Base-by-base conservation (phyloP, 2,113 vertebrate genomes). In the Leiothrix lutea region DNA sequence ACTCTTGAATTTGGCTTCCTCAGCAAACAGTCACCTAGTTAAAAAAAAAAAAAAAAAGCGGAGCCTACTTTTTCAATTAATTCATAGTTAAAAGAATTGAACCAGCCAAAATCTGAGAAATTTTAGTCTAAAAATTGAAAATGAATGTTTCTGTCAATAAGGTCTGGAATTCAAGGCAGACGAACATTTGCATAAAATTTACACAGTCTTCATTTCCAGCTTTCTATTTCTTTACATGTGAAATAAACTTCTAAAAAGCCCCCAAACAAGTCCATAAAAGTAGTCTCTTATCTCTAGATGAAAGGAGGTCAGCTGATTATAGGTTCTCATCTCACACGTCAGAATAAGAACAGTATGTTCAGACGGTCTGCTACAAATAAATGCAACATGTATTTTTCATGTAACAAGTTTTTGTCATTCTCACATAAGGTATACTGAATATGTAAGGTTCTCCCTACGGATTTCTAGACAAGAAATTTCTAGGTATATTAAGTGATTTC, bases 381-480 rank as follows among this genome's bases (percentile, higher is more conserved):
- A 69, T 23, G 40, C 23, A 73, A 80, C 14, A 71, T 11, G 13
- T 36, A 60, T 69, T 77, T 88, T 90, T 94, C 67, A 88, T 47
- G 38, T 25, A 72, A 42, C 20, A 78, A 38, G 11, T 40, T 77
- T 88, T 61, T 75, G 53, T 26, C 50, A 57, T 77, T 92, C 45
- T 82, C 28, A 65, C 21, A n/a, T 44, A 80, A 73, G 11, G 7
- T 56, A 80, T 88, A 61, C n/a, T 69, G n/a, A 90, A 80, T 47
- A 86, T 12, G 16, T 31, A 58, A 72, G 14, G 53, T 31, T 72
- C 1, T 7, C 20, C 9, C n/a, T 75, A 47, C 0, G 0, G 40
- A 48, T 64, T 82, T 69, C 40, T 69, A 23, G 40, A 51, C 24
- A 56, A 74, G 25, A 74, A 5, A 33, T 51, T 88, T 82, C 85